These are phyloP conservation scores for Gopherus flavomarginatus DNA, from an alignment of 2,113 vertebrate species.

Conservation along the genomic window DNA sequence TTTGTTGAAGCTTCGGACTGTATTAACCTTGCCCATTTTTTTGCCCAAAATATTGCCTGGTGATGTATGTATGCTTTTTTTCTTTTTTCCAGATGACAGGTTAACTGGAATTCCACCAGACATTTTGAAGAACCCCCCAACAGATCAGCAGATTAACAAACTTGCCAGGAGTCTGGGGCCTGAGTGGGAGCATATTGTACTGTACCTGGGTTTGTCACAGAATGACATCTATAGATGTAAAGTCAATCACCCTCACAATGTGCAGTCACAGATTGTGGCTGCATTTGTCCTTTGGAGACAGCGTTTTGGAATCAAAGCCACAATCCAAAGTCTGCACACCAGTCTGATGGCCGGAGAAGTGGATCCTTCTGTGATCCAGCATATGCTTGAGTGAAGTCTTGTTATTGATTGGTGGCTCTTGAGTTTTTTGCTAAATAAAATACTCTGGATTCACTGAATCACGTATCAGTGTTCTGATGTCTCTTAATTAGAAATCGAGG, in stretches of 20 bases:
- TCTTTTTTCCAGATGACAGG: conserved; percentile 66
- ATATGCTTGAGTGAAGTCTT: conserved; percentile 76
- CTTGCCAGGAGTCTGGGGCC: conserved; percentile 85
- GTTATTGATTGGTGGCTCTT: not conserved
- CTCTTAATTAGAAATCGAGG: not conserved
- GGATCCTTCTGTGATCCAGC: conserved; percentile 83
- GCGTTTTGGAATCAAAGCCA: conserved; percentile 83
- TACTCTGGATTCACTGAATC: not conserved
- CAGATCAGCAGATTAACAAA: conserved; percentile 87
- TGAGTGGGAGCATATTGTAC: conserved; percentile 87
- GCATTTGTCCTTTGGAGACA: conserved; percentile 90
- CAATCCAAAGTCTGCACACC: conserved; percentile 77
- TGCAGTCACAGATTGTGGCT: conserved; percentile 85
- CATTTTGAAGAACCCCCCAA: conserved; percentile 81
- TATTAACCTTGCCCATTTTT: not conserved
- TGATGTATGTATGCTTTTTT: not conserved
- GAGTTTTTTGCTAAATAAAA: fast-evolving
- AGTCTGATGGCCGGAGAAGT: conserved; percentile 79
- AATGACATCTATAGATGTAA: conserved; percentile 88
- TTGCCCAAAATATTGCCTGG: not conserved
- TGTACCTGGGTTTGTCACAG: conserved; percentile 87
- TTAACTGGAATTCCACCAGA: conserved; percentile 59
- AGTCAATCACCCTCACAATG: conserved; percentile 82
- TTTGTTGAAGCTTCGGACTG: not conserved
- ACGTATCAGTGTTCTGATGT: not conserved